A percentile compares a stretch with the other conserved stretches of the same genome.
Evolutionary conservation across 2,888 invertebrate genomes (phyloP).

Genomic region (Zhengitettix transpicula): DNA sequence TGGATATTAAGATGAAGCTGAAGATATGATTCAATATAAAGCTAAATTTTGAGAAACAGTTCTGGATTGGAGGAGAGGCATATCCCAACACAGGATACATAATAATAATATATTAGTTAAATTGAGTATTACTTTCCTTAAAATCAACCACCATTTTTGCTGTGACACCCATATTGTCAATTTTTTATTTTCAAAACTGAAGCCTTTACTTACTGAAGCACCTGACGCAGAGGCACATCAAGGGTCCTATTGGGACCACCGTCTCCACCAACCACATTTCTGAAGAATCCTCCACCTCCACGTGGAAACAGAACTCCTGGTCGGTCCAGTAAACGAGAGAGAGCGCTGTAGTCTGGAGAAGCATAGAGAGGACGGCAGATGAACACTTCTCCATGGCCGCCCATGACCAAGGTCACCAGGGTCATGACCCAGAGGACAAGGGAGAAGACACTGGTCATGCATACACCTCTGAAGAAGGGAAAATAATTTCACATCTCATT

Average conservation of each 20-base stretch:
- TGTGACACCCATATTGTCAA: too few species aligned
- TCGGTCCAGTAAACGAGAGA: constrained; percentile 48
- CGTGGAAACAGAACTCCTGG: constrained; percentile 43
- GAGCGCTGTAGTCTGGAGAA: constrained; percentile 40
- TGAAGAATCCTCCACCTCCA: constrained; percentile 28
- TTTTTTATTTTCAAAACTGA: too few species aligned
- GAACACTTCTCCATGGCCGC: constrained; percentile 50
- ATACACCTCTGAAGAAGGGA: constrained; percentile 18
- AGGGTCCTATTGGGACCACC: constrained; percentile 35
- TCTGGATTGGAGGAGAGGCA: too few species aligned
- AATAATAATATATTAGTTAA: too few species aligned
- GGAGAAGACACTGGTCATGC: constrained; percentile 39
- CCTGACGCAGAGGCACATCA: constrained; percentile 33
- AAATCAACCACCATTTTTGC: too few species aligned
- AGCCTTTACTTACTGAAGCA: constrained; percentile 32
- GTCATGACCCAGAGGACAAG: constrained; percentile 41
- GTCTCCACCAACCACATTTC: constrained; percentile 35
- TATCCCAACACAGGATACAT: too few species aligned
- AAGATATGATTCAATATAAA: too few species aligned
- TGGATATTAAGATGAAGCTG: too few species aligned
- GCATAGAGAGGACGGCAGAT: constrained; percentile 57
- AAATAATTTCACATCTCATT: not conserved
- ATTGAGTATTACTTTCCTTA: too few species aligned
- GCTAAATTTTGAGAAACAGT: too few species aligned
- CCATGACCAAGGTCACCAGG: constrained; percentile 37